A percentile compares a stretch with the other conserved stretches of the same genome.
Evolutionary conservation across 2,888 invertebrate genomes (phyloP).

Genomic region (Plagiodera versicolora): DNA sequence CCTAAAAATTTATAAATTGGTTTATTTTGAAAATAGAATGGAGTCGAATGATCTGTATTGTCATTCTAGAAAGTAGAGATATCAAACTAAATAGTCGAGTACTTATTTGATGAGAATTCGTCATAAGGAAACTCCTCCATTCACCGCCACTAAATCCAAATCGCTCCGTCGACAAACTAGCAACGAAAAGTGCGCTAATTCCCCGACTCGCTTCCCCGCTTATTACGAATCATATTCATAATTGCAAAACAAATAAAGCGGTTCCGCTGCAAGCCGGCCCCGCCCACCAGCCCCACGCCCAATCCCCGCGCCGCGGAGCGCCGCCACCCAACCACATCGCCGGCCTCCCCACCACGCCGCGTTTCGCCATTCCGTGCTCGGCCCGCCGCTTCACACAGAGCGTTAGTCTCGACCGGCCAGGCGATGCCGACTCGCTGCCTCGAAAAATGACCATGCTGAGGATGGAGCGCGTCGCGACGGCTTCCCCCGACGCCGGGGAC

Average conservation of each 20-base stretch:
- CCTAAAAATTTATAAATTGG: too few relatives aligned
- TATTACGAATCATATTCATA: slow-evolving; percentile 58
- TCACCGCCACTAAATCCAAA: slow-evolving; percentile 53
- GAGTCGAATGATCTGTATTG: too few relatives aligned
- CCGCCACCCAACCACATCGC: slow-evolving; percentile 37
- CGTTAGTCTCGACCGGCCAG: too few relatives aligned
- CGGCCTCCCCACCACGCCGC: slow-evolving; percentile 32
- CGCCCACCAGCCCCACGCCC: slow-evolving; percentile 34
- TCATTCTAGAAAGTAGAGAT: too few relatives aligned
- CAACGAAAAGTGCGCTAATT: slow-evolving; percentile 52
- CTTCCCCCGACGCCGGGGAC: slow-evolving; percentile 39
- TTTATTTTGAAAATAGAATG: too few relatives aligned
- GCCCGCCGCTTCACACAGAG: too few relatives aligned
- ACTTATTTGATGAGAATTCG: too few relatives aligned
- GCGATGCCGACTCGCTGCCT: too few relatives aligned
- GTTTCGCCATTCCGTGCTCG: slow-evolving; percentile 43
- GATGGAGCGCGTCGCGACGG: slow-evolving; percentile 55
- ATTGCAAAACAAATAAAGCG: slow-evolving; percentile 55
- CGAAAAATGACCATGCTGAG: slow-evolving; percentile 58
- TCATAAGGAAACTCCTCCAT: too few relatives aligned
- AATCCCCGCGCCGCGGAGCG: slow-evolving; percentile 28
- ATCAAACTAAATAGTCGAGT: too few relatives aligned
- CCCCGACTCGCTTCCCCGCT: slow-evolving; percentile 52
- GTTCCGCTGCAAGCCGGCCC: slow-evolving; percentile 38
- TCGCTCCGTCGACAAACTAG: slow-evolving; percentile 52